Evolutionary conservation across 2,888 invertebrate genomes (phyloP), one percentile per base, ranked within the genome.

Genomic region (Epinotia demarniana): DNA sequence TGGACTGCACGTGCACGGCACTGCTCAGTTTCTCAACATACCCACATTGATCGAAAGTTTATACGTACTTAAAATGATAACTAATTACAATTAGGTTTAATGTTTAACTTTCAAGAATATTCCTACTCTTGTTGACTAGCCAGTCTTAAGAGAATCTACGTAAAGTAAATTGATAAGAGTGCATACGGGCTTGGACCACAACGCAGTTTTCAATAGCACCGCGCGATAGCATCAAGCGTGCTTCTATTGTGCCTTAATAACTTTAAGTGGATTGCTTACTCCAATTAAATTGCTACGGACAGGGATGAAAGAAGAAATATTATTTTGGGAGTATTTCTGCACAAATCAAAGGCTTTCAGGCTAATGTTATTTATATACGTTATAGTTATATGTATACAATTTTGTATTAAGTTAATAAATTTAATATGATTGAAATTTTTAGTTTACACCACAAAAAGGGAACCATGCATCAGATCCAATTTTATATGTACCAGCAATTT

Each of bases 161-260:
- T 64, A 53, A 57, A 75, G 60, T 67, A 66, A 66, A 71, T 75
- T 64, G 71, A 71, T 61, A 75, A 66, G 39, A 74, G 74, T 75
- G 67, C 75, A 67, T 72, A 57, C 67, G 57, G 39, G 55, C 75
- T 70, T 57, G 68, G 77, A 79, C 85, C 82, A 86, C 86, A 87
- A 85, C 87, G 87, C 87, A 87, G 85, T 89, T 90, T 91, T 89
- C 90, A 91, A 92, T 89, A 87, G 88, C 84, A 80, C 80, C 78
- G 88, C 84, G 80, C 80, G n/a, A n/a, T n/a, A n/a, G n/a, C n/a
- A n/a, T n/a, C n/a, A 77, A 80, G 81, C 82, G 81, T 79, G 58
- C 75, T 60, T 86, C 87, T 90, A 88, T 90, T 89, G 88, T 87
- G 86, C 88, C 91, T 90, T 91, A 90, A 91, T 91, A 90, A 89